phyloP scores from a whole-genome alignment of 1,140 invertebrate species.

The Euglossa dilemma region DNA sequence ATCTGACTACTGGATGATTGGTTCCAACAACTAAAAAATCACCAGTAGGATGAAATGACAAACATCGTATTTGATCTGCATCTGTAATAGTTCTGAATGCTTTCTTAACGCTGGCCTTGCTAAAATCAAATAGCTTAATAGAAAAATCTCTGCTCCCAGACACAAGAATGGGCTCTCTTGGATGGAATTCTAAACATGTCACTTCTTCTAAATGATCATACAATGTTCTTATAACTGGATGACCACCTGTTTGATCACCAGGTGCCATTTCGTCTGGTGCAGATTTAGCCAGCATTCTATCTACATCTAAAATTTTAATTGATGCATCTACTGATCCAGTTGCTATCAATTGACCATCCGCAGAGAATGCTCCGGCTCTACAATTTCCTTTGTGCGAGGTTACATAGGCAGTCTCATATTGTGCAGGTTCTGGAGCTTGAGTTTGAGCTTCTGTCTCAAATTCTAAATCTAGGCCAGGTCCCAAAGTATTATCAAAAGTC shows the following conservation, averaged over 20 bases:
- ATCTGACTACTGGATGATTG: slow-evolving; percentile 93
- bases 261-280: slow-evolving; percentile 92
- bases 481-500: slow-evolving; percentile 87
- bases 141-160: slow-evolving; percentile 97
- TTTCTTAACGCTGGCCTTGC: slow-evolving; percentile 98
- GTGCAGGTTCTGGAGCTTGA: slow-evolving; percentile 95
- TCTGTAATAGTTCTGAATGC: slow-evolving; percentile 98
- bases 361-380: slow-evolving; percentile 96
- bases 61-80: slow-evolving; percentile 92
- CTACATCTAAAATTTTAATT: slow-evolving; percentile 99
- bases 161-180: slow-evolving; percentile 94
- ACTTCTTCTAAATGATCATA: slow-evolving; percentile 99
- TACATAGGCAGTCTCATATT: slow-evolving; percentile 99
- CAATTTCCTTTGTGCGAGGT: slow-evolving; percentile 99
- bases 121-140: slow-evolving; percentile 98
- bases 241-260: slow-evolving; percentile 93
- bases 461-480: slow-evolving; percentile 95
- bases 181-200: slow-evolving; percentile 98
- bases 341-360: slow-evolving; percentile 97
- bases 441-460: slow-evolving; percentile 96
- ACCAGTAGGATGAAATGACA: slow-evolving; percentile 97
- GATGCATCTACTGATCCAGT: slow-evolving; percentile 99
- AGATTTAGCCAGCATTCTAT: slow-evolving; percentile 97
- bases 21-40: slow-evolving; percentile 97
- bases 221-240: slow-evolving; percentile 99